A percentile compares a stretch with the other conserved stretches of the same genome.
phyloP scores from a whole-genome alignment of 2,113 vertebrate species.

The Orcinus orca region DNA sequence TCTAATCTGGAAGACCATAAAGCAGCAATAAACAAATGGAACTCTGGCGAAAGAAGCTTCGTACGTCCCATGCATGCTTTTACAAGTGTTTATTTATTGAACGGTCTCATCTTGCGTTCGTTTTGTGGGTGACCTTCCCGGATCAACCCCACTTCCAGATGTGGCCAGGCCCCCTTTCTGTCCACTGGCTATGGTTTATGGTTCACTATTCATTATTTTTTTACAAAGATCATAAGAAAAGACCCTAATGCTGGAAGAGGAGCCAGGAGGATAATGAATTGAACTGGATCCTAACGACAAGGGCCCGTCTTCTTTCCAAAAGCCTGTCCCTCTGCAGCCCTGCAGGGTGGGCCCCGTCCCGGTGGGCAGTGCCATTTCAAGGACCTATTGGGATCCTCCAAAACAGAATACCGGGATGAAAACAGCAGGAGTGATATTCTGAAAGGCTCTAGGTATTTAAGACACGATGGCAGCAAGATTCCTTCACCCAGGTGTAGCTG shows the following conservation, averaged over 20 bases:
- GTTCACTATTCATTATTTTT: neutral
- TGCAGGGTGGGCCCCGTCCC: neutral
- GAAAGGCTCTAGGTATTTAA: neutral
- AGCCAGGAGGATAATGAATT: neutral
- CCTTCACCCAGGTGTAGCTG: neutral
- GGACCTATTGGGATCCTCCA: neutral
- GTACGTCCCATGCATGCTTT: neutral
- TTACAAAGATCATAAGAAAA: neutral
- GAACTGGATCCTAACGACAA: neutral
- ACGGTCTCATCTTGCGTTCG: neutral
- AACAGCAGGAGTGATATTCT: neutral
- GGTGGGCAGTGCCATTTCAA: neutral
- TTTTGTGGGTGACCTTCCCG: neutral
- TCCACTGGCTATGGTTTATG: neutral
- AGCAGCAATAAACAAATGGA: conserved; percentile 54
- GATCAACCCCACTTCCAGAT: neutral
- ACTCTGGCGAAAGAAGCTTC: neutral
- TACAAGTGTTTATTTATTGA: conserved; percentile 29
- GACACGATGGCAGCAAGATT: neutral
- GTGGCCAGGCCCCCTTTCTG: neutral
- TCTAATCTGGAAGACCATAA: conserved; percentile 54
- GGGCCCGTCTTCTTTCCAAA: neutral
- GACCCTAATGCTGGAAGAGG: neutral
- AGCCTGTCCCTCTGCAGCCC: neutral
- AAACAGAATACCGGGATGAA: neutral